A percentile compares a stretch with the other conserved stretches of the same genome.
Conservation (phyloP, 2,888 invertebrate species). For the Ophion obscuratus region DNA sequence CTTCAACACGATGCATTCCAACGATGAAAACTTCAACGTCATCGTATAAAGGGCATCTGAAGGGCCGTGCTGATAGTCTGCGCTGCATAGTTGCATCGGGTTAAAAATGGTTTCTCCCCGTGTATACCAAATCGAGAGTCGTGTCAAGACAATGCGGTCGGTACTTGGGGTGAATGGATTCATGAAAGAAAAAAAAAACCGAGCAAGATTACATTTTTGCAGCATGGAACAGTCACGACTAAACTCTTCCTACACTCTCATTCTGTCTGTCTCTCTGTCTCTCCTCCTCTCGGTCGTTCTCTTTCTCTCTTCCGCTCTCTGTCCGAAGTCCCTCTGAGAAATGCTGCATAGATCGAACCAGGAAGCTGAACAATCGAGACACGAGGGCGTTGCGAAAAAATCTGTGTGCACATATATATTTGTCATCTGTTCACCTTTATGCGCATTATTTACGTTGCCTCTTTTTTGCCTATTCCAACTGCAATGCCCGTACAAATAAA, state of each 20-base stretch:
- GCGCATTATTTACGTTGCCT: not conserved
- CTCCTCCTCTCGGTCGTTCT: not conserved
- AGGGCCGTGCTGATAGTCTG: not conserved
- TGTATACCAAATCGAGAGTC: constrained; percentile 48
- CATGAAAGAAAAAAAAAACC: constrained; percentile 35
- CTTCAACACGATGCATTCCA: too few relatives aligned
- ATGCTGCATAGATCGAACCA: constrained; percentile 41
- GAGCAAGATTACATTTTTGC: constrained; percentile 46
- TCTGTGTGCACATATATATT: not conserved
- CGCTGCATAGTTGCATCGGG: not conserved
- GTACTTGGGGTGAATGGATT: constrained; percentile 60
- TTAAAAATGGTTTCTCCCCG: not conserved
- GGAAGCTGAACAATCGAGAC: constrained; percentile 44
- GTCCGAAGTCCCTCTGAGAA: not conserved
- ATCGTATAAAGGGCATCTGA: not conserved
- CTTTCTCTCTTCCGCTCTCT: constrained; percentile 10
- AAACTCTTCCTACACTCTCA: constrained; percentile 29
- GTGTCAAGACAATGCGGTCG: constrained; percentile 58
- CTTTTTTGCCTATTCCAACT: not conserved
- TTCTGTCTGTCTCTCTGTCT: not conserved
- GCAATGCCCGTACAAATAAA: not conserved
- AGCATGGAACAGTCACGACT: constrained; percentile 51
- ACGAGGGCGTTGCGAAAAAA: constrained; percentile 38
- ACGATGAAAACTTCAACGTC: too few relatives aligned
- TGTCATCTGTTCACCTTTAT: not conserved